Evolutionary conservation across 1,140 invertebrate species (phyloP).

Genomic region (Drosophila gunungcola): DNA sequence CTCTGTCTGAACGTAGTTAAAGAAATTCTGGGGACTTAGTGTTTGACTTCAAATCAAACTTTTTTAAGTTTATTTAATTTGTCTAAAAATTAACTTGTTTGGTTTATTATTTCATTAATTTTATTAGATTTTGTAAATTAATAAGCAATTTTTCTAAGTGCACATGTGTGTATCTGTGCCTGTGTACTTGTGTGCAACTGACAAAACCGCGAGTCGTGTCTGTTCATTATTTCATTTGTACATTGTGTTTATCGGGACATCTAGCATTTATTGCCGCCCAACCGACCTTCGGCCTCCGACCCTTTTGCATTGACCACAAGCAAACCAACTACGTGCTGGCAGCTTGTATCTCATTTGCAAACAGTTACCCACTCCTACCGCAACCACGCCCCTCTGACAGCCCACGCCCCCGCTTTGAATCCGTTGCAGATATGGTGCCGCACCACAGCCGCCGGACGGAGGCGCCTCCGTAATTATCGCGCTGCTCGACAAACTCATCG

Average conservation of each 20-base stretch:
- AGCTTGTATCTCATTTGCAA: constrained; percentile 51
- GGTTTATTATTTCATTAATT: too few species aligned
- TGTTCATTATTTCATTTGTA: constrained; percentile 79
- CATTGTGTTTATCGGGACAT: constrained; percentile 72
- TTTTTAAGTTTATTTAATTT: too few species aligned
- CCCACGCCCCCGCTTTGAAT: constrained; percentile 14
- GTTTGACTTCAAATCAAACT: too few species aligned
- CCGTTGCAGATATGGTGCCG: constrained; percentile 80
- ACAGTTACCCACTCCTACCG: constrained; percentile 40
- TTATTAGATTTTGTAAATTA: neutral
- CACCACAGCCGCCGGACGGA: constrained; percentile 78
- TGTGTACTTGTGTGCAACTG: constrained; percentile 51
- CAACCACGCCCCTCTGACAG: constrained; percentile 43
- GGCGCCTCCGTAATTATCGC: constrained; percentile 78
- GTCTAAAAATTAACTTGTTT: too few species aligned
- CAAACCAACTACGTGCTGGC: constrained; percentile 43
- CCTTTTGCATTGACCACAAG: constrained; percentile 41
- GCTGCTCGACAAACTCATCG: constrained; percentile 88
- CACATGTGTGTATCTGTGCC: neutral
- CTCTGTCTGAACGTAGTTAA: neutral
- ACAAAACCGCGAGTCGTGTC: constrained; percentile 70
- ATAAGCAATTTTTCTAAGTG: neutral
- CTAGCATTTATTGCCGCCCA: constrained; percentile 68
- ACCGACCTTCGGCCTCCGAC: constrained; percentile 3
- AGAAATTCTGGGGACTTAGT: neutral